These are phyloP conservation scores for Parasteatoda tepidariorum DNA, from an alignment of 1,140 invertebrate species.

Conservation along the genomic window DNA sequence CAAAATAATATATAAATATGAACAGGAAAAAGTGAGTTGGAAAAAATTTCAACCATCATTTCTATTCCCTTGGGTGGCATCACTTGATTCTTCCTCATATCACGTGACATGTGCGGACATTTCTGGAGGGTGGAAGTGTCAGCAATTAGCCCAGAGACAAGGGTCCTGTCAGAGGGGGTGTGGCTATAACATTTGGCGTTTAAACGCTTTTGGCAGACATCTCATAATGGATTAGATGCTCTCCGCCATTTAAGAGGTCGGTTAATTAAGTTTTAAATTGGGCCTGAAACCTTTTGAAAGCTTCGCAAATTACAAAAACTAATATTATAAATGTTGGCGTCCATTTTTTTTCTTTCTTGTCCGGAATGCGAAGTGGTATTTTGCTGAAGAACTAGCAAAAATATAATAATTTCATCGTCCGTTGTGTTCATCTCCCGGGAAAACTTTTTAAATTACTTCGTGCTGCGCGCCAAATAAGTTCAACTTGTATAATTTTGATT, in stretches of 20 bases:
- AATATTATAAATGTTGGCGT: no score
- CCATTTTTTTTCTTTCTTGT: no score
- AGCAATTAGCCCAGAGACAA: conserved; percentile 58
- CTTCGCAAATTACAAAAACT: no score
- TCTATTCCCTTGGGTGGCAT: conserved; percentile 58
- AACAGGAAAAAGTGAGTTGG: conserved; percentile 7
- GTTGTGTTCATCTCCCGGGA: no score
- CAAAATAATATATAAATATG: conserved; percentile 46
- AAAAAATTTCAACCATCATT: conserved; percentile 59
- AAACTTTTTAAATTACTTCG: no score
- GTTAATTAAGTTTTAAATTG: conserved; percentile 53
- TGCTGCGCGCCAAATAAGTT: no score
- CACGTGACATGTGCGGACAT: conserved; percentile 59
- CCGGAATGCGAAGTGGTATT: no score
- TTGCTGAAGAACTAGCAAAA: no score
- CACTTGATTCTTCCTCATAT: conserved; percentile 60
- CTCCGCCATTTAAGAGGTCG: background rate
- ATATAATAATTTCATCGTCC: no score
- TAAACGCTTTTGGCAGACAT: conserved; percentile 47
- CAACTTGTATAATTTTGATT: no score
- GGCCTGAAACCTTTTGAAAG: background rate
- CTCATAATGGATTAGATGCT: conserved; percentile 41
- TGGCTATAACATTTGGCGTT: conserved; percentile 41
- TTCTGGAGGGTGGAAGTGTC: conserved; percentile 59
- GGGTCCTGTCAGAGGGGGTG: conserved; percentile 43